These are phyloP conservation scores for Embidobia sp. DNA, from an alignment of 2,888 invertebrate genomes.

Conservation along the genomic window DNA sequence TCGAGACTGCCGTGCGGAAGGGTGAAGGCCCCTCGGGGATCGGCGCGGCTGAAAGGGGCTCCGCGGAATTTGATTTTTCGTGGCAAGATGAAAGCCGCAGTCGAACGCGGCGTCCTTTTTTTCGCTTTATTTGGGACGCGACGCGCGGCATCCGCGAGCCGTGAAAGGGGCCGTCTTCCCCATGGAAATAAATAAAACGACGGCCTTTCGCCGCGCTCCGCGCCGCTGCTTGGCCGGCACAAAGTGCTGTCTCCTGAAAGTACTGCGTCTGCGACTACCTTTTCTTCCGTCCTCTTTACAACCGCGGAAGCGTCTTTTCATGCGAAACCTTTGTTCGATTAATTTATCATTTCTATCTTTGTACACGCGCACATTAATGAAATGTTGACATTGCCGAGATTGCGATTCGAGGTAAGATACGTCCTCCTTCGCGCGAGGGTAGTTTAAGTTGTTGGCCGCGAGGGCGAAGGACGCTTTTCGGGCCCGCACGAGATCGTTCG, in stretches of 20 bases:
- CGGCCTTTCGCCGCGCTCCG: conserved; percentile 4
- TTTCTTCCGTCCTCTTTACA: conserved; percentile 53
- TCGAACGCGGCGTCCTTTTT: background rate
- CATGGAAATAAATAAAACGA: conserved; percentile 52
- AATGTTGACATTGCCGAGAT: conserved; percentile 56
- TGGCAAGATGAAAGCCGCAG: background rate
- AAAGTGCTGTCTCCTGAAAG: conserved; percentile 48
- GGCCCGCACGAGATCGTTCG: too few relatives aligned
- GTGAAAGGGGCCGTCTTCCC: conserved; percentile 42
- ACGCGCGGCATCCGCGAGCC: too few relatives aligned
- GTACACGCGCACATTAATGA: conserved; percentile 50
- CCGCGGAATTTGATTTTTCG: background rate
- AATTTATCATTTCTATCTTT: conserved; percentile 59
- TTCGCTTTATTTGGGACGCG: too few relatives aligned
- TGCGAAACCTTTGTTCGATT: conserved; percentile 59
- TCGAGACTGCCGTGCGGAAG: too few relatives aligned
- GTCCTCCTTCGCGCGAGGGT: background rate
- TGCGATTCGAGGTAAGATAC: conserved; percentile 37
- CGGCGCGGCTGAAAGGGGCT: too few relatives aligned
- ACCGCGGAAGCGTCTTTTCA: conserved; percentile 55
- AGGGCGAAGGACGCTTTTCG: conserved; percentile 11
- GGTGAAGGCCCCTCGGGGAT: too few relatives aligned
- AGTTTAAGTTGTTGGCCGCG: conserved; percentile 32
- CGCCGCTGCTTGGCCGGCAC: conserved; percentile 9
- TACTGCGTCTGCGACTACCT: conserved; percentile 49